These are phyloP conservation scores for Polyergus mexicanus DNA, from an alignment of 1,140 invertebrate species.

Conservation along the genomic window DNA sequence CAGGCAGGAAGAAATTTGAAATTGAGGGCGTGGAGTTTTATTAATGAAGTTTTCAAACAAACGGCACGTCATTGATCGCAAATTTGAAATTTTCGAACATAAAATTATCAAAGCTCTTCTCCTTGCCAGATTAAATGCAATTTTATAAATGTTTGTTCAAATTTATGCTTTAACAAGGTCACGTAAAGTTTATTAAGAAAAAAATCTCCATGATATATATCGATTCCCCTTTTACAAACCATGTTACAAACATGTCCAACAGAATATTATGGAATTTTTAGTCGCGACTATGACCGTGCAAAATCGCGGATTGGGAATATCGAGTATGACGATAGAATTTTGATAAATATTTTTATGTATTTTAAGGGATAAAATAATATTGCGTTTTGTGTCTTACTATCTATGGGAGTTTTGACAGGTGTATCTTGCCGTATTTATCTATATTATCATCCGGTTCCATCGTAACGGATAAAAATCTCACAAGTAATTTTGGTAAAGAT, in stretches of 20 bases:
- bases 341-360: slow-evolving; percentile 24
- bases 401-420: slow-evolving; percentile 50
- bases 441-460: slow-evolving; percentile 47
- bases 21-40: slow-evolving; percentile 9
- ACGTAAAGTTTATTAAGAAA: not conserved
- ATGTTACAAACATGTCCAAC: not conserved
- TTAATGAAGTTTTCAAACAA: slow-evolving; percentile 44
- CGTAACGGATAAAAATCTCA: slow-evolving; percentile 52
- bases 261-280: not conserved
- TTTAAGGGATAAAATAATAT: slow-evolving; percentile 56
- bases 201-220: not conserved
- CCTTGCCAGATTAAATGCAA: not conserved
- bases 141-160: not conserved
- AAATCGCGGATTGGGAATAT: slow-evolving; percentile 22
- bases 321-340: slow-evolving; percentile 42
- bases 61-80: slow-evolving; percentile 13
- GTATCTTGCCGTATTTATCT: slow-evolving; percentile 73
- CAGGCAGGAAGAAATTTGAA: slow-evolving; percentile 32
- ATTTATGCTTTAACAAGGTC: not conserved
- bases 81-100: slow-evolving; percentile 7
- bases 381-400: slow-evolving; percentile 9
- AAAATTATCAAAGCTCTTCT: not conserved
- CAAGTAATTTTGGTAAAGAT: slow-evolving; percentile 34
- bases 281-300: not conserved
- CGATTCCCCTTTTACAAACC: not conserved